Evolutionary conservation across 2,888 invertebrate genomes (phyloP), one percentile per base, ranked within the genome.

Genomic region (Spatulosminthurus flaviceps): DNA sequence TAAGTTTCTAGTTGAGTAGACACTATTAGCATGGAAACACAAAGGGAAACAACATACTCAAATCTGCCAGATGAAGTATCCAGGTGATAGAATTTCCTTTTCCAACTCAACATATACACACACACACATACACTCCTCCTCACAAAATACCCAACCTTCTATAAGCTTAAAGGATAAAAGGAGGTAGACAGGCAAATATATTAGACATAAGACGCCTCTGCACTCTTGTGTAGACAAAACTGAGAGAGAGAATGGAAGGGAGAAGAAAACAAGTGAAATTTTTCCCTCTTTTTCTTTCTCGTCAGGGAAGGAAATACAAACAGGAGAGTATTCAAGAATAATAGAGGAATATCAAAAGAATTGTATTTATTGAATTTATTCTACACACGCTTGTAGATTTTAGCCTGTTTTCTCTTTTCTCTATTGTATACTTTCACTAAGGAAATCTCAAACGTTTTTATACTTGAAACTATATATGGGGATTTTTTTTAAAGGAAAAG

Each of bases 331-430:
- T 75, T 42, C 29, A 75, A 61, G 73, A 60, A 41, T 41, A 60
- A 60, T 16, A 72, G 4, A 74, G 61, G 19, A 43, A 72, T 28
- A 72, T 72, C 72, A 72, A 72, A n/a, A 72, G 72, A n/a, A 51
- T 51, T 19, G 9, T 51, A 51, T 51, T 51, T 51, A 5, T 66
- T 75, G 19, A 21, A 28, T 28, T 60, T 28, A 22, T 28, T 60
- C 60, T 43, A 22, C n/a, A n/a, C n/a, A n/a, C n/a, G n/a, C n/a
- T n/a, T n/a, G n/a, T n/a, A n/a, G n/a, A n/a, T n/a, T n/a, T n/a
- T n/a, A n/a, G n/a, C n/a, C n/a, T n/a, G n/a, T n/a, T n/a, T n/a
- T n/a, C n/a, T n/a, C n/a, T n/a, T n/a, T n/a, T n/a, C n/a, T n/a
- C n/a, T n/a, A n/a, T n/a, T n/a, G n/a, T n/a, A n/a, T n/a, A n/a